Base-by-base conservation (phyloP, 2,113 vertebrate species). In the Psittacara wagleri region DNA sequence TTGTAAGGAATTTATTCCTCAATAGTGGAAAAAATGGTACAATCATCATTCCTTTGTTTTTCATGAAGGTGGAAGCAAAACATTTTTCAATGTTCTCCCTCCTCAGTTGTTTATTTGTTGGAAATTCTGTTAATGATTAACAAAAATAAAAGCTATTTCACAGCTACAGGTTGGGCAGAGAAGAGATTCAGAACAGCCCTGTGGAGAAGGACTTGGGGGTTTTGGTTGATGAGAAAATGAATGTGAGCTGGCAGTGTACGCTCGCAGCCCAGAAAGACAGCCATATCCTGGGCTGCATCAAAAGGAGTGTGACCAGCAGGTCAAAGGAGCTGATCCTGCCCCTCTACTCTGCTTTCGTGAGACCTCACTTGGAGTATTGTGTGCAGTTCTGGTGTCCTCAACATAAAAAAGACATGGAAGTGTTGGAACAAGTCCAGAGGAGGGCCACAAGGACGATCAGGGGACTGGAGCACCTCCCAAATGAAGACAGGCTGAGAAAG, bases 241-340 rank as follows among this genome's bases (percentile, higher is more conserved):
- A n/a, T 8, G 23, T 59, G 13, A 59, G 20, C 55, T 4, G 0
- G 19, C 55, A 57, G 55, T 22, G 55, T n/a, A 6, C 1, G 2
- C 31, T 57, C 1, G 2, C 55, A 57, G 31, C 31, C 31, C 31
- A n/a, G 55, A n/a, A 57, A n/a, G 31, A 8, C 55, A 57, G 13
- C 19, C 2, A 1, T n/a, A 33, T 57, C 18, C 29, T 57, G 54
- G 18, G 31, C 55, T 13, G 31, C 19, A 22, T n/a, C 31, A 33
- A n/a, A 33, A 33, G 12, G 12, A n/a, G 5, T 1, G 7, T 57
- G 31, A 57, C 31, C 55, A 57, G 31, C 19, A n/a, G 19, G 31
- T 33, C 3, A 1, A 57, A 22, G 31, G 31, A 57, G 55, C 19
- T 57, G 55, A 9, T 57, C 31, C 19, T 22, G 55, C 18, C 54